Percentiles rank a stretch among this genome's conserved stretches.
These are phyloP conservation scores for Drosophila elegans DNA, from an alignment of 1,140 invertebrate genomes.

Conservation along the genomic window DNA sequence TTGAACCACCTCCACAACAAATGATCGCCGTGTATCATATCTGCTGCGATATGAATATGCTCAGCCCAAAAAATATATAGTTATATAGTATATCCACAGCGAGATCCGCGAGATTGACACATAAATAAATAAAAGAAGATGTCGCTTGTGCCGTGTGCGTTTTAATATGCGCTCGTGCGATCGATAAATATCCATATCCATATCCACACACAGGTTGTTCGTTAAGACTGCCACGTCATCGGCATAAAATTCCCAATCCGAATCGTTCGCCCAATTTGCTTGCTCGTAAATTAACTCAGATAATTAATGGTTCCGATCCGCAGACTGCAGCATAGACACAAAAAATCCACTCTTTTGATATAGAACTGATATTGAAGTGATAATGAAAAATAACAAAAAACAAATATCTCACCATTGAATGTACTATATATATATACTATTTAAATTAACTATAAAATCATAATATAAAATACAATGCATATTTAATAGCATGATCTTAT, in stretches of 20 bases:
- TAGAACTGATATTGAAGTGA: too few relatives aligned
- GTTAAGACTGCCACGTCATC: slow-evolving; percentile 35
- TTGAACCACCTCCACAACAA: slow-evolving; percentile 22
- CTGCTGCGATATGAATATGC: slow-evolving; percentile 6
- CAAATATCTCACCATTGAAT: too few relatives aligned
- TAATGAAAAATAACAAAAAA: too few relatives aligned
- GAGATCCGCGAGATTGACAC: slow-evolving; percentile 64
- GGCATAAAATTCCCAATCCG: slow-evolving; percentile 34
- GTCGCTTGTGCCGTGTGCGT: slow-evolving; percentile 45
- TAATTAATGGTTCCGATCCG: slow-evolving; percentile 67
- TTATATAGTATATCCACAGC: slow-evolving; percentile 7
- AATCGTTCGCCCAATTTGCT: slow-evolving; percentile 63
- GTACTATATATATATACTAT: too few relatives aligned
- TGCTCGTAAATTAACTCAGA: slow-evolving; percentile 62
- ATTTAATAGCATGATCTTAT: too few relatives aligned
- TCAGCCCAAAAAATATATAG: neutral
- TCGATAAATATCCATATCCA: slow-evolving; percentile 48
- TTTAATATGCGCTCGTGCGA: slow-evolving; percentile 60
- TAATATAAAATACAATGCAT: too few relatives aligned
- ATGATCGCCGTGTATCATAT: slow-evolving; percentile 21
- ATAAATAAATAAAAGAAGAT: slow-evolving; percentile 69
- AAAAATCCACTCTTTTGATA: neutral
- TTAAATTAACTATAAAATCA: too few relatives aligned
- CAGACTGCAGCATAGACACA: slow-evolving; percentile 10
- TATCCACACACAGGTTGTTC: slow-evolving; percentile 38